Evolutionary conservation across 1,140 invertebrate genomes (phyloP), one percentile per base, ranked within the genome.

Genomic region (Paracyclopina nana): DNA sequence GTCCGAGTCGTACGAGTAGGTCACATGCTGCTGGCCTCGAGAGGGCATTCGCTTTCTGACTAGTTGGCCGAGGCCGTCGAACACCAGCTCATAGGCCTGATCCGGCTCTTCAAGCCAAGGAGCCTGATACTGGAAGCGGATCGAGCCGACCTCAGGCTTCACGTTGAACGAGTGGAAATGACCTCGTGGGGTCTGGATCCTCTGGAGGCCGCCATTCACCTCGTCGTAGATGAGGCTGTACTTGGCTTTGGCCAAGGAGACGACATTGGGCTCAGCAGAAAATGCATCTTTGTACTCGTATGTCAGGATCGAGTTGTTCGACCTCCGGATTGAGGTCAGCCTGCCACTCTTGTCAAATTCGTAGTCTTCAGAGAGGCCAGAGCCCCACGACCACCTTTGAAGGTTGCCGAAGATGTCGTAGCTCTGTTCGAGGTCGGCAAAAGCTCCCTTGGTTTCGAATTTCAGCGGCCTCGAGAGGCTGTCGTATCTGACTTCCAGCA

Each of bases 391-490:
- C 85, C 88, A 92, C 16, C 76, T 76, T 54, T 83, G 78, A n/a
- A 94, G 75, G 46, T 85, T 73, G 56, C 90, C 88, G 64, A 87
- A 90, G 51, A 83, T 71, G 62, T 94, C 86, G 60, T 92, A 95
- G 57, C 86, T 84, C 3, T 94, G 66, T 57, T 90, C 85, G 1
- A 94, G 80, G 22, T n/a, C 9, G 16, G n/a, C 18, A 22, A 46
- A 52, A 26, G 18, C 12, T 12, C 38, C 31, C 9, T n/a, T 9
- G 20, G 87, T 84, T 40, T 79, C 74, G 80, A 85, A 94, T 60
- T 81, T 81, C 0, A 83, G 74, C 0, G 90, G 84, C 54, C 85
- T 72, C 0, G 84, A 81, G 16, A 81, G 80, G 57, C 77, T 74
- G 59, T 94, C 86, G 59, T 92, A 96, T 0, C 82, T 83, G 0